Percentiles rank a stretch among this genome's conserved stretches.
These are phyloP conservation scores for Eleutherodactylus coqui DNA, from an alignment of 2,797 vertebrate genomes.

Conservation along the genomic window DNA sequence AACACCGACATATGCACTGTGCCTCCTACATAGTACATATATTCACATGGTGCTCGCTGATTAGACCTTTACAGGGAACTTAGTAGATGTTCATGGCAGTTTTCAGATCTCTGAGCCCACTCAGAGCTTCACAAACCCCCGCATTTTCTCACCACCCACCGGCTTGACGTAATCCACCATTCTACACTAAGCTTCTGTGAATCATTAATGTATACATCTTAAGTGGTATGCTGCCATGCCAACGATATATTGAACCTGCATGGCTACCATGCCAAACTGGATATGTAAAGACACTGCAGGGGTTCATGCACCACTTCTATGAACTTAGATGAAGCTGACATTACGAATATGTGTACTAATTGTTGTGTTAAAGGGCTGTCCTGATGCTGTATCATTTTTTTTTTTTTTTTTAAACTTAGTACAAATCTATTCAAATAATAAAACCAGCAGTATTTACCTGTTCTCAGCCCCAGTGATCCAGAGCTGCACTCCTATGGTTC, in stretches of 20 bases:
- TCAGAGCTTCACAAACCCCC: slow-evolving; percentile 32
- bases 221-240: slow-evolving; percentile 26
- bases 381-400: too few relatives aligned
- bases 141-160: slow-evolving; percentile 49
- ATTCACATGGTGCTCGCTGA: background rate
- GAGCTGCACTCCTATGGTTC: too few relatives aligned
- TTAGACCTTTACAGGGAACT: background rate
- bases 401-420: too few relatives aligned
- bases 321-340: too few relatives aligned
- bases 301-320: background rate
- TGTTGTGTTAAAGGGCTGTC: too few relatives aligned
- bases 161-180: slow-evolving; percentile 30
- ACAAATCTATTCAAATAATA: too few relatives aligned
- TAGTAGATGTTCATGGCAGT: background rate
- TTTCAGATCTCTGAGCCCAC: slow-evolving; percentile 14
- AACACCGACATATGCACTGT: too few relatives aligned
- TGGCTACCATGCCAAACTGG: background rate
- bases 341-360: too few relatives aligned
- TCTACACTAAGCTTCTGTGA: slow-evolving; percentile 33
- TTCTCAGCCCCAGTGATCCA: too few relatives aligned
- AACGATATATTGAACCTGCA: background rate
- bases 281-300: background rate
- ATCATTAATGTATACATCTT: slow-evolving; percentile 17
- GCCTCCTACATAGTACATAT: background rate
- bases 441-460: too few relatives aligned